phyloP scores from a whole-genome alignment of 2,797 vertebrate genomes.

The Peromyscus eremicus region DNA sequence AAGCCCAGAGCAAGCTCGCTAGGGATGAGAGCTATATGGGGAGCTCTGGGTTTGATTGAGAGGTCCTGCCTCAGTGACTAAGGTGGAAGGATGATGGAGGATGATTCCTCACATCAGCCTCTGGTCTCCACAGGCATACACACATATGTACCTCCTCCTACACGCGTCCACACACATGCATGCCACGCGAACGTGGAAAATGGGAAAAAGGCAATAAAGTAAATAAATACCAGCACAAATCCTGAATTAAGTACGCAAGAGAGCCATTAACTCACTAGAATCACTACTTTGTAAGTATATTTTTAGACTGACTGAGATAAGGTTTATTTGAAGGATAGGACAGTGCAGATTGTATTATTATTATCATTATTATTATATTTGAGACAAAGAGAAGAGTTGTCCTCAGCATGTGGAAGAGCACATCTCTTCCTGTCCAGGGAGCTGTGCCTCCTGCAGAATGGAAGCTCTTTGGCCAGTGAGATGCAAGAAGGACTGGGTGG shows the following conservation, averaged over 20 bases:
- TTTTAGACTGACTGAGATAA: not conserved
- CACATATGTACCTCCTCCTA: not conserved
- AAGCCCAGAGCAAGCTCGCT: not conserved
- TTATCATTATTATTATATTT: too few species aligned
- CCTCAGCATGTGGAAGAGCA: not conserved
- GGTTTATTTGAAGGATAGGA: not conserved
- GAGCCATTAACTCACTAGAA: not conserved
- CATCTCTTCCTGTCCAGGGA: accelerated
- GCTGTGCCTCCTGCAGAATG: accelerated
- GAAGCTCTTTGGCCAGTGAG: accelerated
- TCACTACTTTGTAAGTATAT: not conserved
- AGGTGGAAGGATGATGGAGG: not conserved
- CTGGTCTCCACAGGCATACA: not conserved
- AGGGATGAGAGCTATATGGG: not conserved
- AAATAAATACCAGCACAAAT: not conserved
- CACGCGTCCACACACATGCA: not conserved
- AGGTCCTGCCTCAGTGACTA: not conserved
- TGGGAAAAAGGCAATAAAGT: not conserved
- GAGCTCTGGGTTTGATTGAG: not conserved
- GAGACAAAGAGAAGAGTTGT: not conserved
- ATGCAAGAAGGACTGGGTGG: accelerated
- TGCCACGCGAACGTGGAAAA: not conserved
- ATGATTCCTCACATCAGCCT: not conserved
- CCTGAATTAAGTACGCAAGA: not conserved
- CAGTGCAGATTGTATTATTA: too few species aligned